phyloP scores from a whole-genome alignment of 2,888 invertebrate genomes.

The Pteria penguin region DNA sequence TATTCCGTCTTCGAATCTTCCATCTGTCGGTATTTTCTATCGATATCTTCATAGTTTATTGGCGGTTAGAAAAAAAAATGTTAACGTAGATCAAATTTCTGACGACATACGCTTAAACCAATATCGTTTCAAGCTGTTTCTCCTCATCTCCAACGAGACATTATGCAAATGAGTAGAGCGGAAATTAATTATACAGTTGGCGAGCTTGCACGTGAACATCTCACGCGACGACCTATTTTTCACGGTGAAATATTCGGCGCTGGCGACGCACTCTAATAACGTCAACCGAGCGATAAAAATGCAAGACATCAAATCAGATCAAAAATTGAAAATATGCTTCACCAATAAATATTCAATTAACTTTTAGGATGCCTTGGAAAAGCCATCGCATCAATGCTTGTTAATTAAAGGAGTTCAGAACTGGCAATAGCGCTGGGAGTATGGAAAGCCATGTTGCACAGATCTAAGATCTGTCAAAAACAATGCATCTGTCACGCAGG shows the following conservation, averaged over 20 bases:
- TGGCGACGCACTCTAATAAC: neutral
- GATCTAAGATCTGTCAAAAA: slow-evolving; percentile 22
- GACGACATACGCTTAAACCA: too few relatives aligned
- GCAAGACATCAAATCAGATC: neutral
- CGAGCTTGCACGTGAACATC: slow-evolving; percentile 9
- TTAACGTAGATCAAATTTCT: too few relatives aligned
- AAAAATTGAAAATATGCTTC: slow-evolving; percentile 11
- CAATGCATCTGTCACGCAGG: slow-evolving; percentile 25
- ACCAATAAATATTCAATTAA: slow-evolving; percentile 24
- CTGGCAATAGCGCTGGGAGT: neutral
- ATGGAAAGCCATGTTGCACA: neutral
- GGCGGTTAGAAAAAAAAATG: too few relatives aligned
- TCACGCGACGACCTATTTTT: slow-evolving; percentile 5
- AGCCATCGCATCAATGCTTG: slow-evolving; percentile 16
- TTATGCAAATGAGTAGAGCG: neutral
- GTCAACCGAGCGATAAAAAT: neutral
- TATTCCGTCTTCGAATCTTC: too few relatives aligned
- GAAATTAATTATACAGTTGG: neutral
- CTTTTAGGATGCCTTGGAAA: neutral
- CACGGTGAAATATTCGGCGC: neutral
- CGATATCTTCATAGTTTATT: too few relatives aligned
- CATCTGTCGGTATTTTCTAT: too few relatives aligned
- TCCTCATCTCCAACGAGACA: neutral
- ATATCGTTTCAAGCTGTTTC: neutral
- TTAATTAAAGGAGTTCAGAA: slow-evolving; percentile 23